phyloP scores from a whole-genome alignment of 23 tunicate genomes.

The Corella eumyota region DNA sequence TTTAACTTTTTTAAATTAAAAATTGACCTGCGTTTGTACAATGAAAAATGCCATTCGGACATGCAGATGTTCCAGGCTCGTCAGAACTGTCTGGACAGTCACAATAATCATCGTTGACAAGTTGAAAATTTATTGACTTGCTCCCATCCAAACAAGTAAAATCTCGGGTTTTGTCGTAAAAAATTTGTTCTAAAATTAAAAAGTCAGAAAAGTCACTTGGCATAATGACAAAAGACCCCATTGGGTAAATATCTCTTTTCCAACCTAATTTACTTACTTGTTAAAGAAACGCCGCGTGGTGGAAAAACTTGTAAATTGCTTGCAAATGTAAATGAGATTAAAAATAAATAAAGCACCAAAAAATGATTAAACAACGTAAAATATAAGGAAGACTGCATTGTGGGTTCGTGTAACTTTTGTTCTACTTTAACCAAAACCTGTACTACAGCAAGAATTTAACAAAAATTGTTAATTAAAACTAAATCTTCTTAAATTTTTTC shows the following conservation, averaged over 20 bases:
- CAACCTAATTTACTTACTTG: conserved; percentile 39
- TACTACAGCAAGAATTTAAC: too few species aligned
- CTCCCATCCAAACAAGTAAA: conserved; percentile 98
- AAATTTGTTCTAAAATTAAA: conserved; percentile 45
- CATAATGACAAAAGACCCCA: too few species aligned
- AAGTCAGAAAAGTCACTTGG: neutral
- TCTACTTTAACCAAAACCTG: too few species aligned
- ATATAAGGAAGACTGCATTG: too few species aligned
- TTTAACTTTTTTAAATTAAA: too few species aligned
- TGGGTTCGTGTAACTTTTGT: too few species aligned
- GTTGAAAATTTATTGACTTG: conserved; percentile 36
- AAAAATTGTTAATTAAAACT: too few species aligned
- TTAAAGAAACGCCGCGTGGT: conserved; percentile 73
- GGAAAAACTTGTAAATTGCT: conserved; percentile 41
- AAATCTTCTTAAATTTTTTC: too few species aligned
- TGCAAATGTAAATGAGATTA: too few species aligned
- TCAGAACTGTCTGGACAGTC: conserved; percentile 96
- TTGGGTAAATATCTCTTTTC: too few species aligned
- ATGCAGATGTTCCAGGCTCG: conserved; percentile 99
- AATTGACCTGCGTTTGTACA: conserved; percentile 83
- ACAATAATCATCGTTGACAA: conserved; percentile 97
- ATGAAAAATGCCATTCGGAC: conserved; percentile 86
- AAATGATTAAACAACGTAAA: too few species aligned
- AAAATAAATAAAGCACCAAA: too few species aligned
- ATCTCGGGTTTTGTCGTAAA: conserved; percentile 52